Conservation (phyloP, 2,888 invertebrate genomes). For the Caenorhabditis imperialis region DNA sequence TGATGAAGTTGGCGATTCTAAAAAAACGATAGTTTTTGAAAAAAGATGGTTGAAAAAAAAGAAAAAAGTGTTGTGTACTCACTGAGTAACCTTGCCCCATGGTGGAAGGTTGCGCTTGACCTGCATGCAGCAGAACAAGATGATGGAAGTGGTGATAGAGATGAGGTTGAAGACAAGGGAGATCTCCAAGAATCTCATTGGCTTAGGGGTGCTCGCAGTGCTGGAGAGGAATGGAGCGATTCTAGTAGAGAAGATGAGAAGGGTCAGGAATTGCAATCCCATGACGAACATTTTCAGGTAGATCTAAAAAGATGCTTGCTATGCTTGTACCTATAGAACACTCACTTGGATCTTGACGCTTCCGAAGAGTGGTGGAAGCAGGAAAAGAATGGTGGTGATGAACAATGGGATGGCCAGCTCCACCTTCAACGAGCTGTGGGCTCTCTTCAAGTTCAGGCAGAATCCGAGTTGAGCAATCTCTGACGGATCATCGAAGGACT, state of each 20-base stretch:
- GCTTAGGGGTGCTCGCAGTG: slow-evolving; percentile 72
- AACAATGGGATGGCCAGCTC: slow-evolving; percentile 73
- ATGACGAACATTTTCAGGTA: slow-evolving; percentile 74
- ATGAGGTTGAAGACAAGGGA: slow-evolving; percentile 73
- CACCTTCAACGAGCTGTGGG: slow-evolving; percentile 71
- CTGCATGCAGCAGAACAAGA: slow-evolving; percentile 67
- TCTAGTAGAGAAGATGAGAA: slow-evolving; percentile 75
- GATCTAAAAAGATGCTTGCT: slow-evolving; percentile 55
- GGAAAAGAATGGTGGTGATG: slow-evolving; percentile 72
- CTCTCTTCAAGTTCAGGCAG: slow-evolving; percentile 76
- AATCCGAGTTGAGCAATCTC: slow-evolving; percentile 74
- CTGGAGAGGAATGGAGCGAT: slow-evolving; percentile 75
- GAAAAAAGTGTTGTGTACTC: slow-evolving; percentile 10
- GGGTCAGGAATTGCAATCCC: slow-evolving; percentile 73
- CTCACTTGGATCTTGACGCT: slow-evolving; percentile 64
- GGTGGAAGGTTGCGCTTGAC: slow-evolving; percentile 73
- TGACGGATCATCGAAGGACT: slow-evolving; percentile 69
- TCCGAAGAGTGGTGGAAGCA: slow-evolving; percentile 74
- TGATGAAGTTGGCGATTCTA: slow-evolving; percentile 73
- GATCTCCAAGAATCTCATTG: slow-evolving; percentile 76
- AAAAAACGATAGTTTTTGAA: slow-evolving; percentile 13
- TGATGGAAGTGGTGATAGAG: slow-evolving; percentile 69
- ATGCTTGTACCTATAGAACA: no score
- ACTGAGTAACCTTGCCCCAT: slow-evolving; percentile 72
- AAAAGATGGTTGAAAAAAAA: no score